phyloP scores from a whole-genome alignment of 2,888 invertebrate species.

The Drosophila birchii region DNA sequence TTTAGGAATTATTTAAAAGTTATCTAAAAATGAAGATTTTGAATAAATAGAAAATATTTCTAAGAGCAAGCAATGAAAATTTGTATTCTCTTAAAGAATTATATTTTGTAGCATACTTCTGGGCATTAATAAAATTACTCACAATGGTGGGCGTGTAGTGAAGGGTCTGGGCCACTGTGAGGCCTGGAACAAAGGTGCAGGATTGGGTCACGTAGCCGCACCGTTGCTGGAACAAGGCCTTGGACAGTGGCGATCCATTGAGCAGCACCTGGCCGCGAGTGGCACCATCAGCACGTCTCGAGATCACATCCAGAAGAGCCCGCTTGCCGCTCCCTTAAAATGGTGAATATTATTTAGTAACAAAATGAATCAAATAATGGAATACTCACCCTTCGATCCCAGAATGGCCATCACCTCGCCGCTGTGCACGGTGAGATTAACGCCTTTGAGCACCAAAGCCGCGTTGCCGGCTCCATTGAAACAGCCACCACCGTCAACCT shows the following conservation, averaged over 20 bases:
- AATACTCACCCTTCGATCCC: constrained; percentile 94
- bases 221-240: constrained; percentile 92
- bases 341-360: not conserved
- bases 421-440: constrained; percentile 94
- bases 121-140: constrained; percentile 51
- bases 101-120: not conserved
- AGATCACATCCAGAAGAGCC: constrained; percentile 96
- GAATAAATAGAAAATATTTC: too few relatives aligned
- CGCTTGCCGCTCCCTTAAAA: constrained; percentile 95
- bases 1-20: too few relatives aligned
- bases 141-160: constrained; percentile 92
- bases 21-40: too few relatives aligned
- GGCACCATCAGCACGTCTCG: constrained; percentile 91
- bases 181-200: constrained; percentile 92
- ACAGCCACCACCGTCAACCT: constrained; percentile 93
- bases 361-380: too few relatives aligned
- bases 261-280: constrained; percentile 95
- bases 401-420: constrained; percentile 97
- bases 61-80: too few relatives aligned
- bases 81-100: not conserved
- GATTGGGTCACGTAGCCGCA: constrained; percentile 96
- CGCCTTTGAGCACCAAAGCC: constrained; percentile 95
- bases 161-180: constrained; percentile 94
- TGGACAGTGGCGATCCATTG: constrained; percentile 93
- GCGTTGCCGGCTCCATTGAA: constrained; percentile 91